Conservation (phyloP, 2,797 vertebrate species). For the Allobates femoralis region DNA sequence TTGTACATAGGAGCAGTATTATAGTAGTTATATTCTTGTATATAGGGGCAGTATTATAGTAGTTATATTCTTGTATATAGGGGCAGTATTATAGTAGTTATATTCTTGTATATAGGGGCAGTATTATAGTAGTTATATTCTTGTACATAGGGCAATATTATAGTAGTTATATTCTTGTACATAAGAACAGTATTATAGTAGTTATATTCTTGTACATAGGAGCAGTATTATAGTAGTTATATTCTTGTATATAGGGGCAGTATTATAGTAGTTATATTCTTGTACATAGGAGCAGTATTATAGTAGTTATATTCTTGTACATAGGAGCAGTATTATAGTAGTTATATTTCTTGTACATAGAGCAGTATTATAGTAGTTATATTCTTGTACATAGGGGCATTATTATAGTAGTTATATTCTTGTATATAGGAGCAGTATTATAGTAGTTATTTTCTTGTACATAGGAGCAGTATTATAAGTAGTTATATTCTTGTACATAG, state of each 20-base stretch:
- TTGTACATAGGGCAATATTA: slow-evolving; percentile 1
- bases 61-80: slow-evolving; percentile 2
- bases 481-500: slow-evolving; percentile 2
- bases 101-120: neutral
- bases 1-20: neutral
- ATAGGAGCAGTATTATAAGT: slow-evolving; percentile 18
- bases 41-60: slow-evolving; percentile 15
- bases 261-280: slow-evolving; percentile 11
- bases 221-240: slow-evolving; percentile 14
- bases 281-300: slow-evolving; percentile 12
- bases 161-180: slow-evolving; percentile 7
- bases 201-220: slow-evolving; percentile 2
- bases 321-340: slow-evolving; percentile 19
- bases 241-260: neutral
- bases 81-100: slow-evolving; percentile 14
- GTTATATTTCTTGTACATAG: neutral
- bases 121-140: slow-evolving; percentile 15
- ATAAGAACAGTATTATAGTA: slow-evolving; percentile 13
- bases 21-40: too few relatives aligned
- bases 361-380: slow-evolving; percentile 14
- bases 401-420: slow-evolving; percentile 11
- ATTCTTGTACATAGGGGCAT: neutral
- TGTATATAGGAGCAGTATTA: slow-evolving; percentile 12
- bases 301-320: slow-evolving; percentile 7
- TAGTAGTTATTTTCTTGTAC: slow-evolving; percentile 5